These are phyloP conservation scores for Pristis pectinata DNA, from an alignment of 2,797 vertebrate species.

Conservation along the genomic window DNA sequence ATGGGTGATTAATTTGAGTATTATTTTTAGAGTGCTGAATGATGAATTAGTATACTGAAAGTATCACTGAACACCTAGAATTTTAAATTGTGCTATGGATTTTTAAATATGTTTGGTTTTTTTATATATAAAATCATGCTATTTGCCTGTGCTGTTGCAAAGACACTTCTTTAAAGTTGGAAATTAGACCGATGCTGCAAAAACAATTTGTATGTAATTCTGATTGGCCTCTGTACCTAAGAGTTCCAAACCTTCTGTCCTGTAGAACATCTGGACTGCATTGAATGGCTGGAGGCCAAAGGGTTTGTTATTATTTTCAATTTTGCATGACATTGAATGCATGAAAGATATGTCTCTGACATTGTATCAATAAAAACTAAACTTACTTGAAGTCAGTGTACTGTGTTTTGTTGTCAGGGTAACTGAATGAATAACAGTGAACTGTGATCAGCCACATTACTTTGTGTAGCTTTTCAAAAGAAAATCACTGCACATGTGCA, in stretches of 20 bases:
- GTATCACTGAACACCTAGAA: not conserved
- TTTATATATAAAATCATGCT: slow-evolving; percentile 7
- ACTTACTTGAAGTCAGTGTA: not conserved
- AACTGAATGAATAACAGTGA: slow-evolving; percentile 7
- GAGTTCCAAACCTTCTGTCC: not conserved
- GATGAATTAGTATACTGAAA: not conserved
- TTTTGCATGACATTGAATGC: slow-evolving; percentile 34
- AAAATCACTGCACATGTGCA: not conserved
- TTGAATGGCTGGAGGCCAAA: slow-evolving; percentile 12
- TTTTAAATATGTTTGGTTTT: slow-evolving; percentile 24
- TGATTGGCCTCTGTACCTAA: not conserved
- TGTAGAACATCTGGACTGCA: not conserved
- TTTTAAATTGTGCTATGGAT: slow-evolving; percentile 1
- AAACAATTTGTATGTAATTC: not conserved
- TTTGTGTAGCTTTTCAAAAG: slow-evolving; percentile 7
- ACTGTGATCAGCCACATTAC: not conserved
- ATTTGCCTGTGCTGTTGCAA: slow-evolving; percentile 11
- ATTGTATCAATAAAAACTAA: slow-evolving; percentile 27
- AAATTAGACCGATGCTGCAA: not conserved
- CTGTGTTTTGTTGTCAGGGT: slow-evolving; percentile 21
- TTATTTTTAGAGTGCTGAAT: slow-evolving; percentile 18
- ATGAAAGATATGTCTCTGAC: slow-evolving; percentile 22
- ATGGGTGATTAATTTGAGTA: not conserved
- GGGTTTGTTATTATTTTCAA: slow-evolving; percentile 11
- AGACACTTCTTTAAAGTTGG: slow-evolving; percentile 1